Evolutionary conservation across 1,140 invertebrate species (phyloP), one percentile per base, ranked within the genome.

Genomic region (Bicyclus anynana): DNA sequence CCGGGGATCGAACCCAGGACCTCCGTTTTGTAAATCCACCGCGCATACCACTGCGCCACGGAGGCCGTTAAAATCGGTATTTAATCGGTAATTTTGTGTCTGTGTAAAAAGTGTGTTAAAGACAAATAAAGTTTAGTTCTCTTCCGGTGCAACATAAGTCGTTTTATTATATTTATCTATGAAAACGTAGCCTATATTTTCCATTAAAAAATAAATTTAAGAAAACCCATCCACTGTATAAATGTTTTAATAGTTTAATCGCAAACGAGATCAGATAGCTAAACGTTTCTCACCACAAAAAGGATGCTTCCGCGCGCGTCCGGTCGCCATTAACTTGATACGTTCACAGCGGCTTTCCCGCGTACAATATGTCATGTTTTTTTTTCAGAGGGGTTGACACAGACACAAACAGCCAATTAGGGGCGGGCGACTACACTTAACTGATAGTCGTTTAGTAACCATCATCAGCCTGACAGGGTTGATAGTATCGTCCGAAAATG

Each of bases 351-450:
- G 53, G 70, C 67, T 84, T 87, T 87, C 80, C 84, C 84, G 81
- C 81, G 79, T 77, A 70, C 80, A 84, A 80, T 84, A 84, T 87
- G 82, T 84, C 76, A 78, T 80, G 75, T 51, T 82, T 83, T 85
- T 80, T 81, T 85, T 87, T 82, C 53, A 71, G 76, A 81, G 79
- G 84, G 80, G 82, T 76, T 85, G 80, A 33, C 9, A 33, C 29
- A 76, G 80, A 79, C 84, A 84, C 80, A 87, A 87, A 87, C 82
- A 87, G 67, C 80, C 84, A 85, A 87, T 87, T 87, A 87, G 80
- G 80, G 81, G 79, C 75, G 80, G 77, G 74, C 70, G 57, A 67
- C 60, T 84, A 75, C 72, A 83, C 76, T 78, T 74, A 66, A 67
- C 53, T 72, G 80, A 82, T 84, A 84, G 79, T 59, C 71, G 72